These are phyloP conservation scores for Drosophila rhopaloa DNA, from an alignment of 1,140 invertebrate genomes.

Conservation along the genomic window DNA sequence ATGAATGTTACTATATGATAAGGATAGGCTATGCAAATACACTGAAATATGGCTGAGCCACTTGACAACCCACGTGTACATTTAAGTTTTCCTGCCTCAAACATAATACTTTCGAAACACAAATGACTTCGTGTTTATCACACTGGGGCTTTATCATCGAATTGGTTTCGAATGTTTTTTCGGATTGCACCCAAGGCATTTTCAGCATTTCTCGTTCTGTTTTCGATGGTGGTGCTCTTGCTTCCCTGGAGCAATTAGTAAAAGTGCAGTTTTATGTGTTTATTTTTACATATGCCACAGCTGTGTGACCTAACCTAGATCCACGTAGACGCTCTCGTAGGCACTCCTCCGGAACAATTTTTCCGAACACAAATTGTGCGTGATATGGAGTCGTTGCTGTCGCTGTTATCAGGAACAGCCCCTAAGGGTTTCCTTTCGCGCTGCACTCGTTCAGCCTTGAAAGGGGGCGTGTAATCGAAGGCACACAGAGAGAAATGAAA, in stretches of 20 bases:
- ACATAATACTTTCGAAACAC: slow-evolving; percentile 17
- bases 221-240: slow-evolving; percentile 3
- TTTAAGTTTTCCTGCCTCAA: neutral
- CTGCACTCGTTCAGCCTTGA: slow-evolving; percentile 45
- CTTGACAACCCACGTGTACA: slow-evolving; percentile 33
- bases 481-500: slow-evolving; percentile 4
- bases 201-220: slow-evolving; percentile 1
- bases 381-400: slow-evolving; percentile 66
- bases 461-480: slow-evolving; percentile 61
- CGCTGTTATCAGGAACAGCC: slow-evolving; percentile 57
- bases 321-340: slow-evolving; percentile 15
- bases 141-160: slow-evolving; percentile 58
- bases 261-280: slow-evolving; percentile 82
- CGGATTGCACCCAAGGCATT: slow-evolving; percentile 34
- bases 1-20: neutral
- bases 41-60: neutral
- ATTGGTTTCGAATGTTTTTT: slow-evolving; percentile 56
- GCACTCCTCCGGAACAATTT: slow-evolving; percentile 50
- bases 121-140: slow-evolving; percentile 38
- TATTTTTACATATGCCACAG: slow-evolving; percentile 76
- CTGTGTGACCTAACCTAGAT: slow-evolving; percentile 79
- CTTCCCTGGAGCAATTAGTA: slow-evolving; percentile 74
- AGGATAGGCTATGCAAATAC: slow-evolving; percentile 13
- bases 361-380: slow-evolving; percentile 73
- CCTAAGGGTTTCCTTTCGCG: slow-evolving; percentile 57